These are phyloP conservation scores for Argynnis bischoffii DNA, from an alignment of 2,888 invertebrate species.

Conservation along the genomic window DNA sequence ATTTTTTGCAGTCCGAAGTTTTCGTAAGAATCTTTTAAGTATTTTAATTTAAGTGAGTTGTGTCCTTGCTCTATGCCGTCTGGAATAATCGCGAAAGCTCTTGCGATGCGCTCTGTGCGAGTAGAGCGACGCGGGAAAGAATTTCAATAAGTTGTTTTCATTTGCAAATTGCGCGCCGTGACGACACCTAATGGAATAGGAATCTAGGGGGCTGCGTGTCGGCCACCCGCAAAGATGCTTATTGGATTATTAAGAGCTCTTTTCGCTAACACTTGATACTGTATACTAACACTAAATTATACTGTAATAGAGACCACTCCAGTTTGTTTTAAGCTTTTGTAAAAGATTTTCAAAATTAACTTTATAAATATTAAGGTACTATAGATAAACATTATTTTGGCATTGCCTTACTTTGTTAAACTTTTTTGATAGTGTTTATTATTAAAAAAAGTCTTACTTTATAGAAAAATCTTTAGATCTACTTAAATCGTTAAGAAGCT, in stretches of 20 bases:
- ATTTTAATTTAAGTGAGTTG: conserved; percentile 30
- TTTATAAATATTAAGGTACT: neutral
- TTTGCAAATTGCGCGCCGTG: conserved; percentile 79
- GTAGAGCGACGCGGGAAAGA: conserved; percentile 60
- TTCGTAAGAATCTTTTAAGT: conserved; percentile 21
- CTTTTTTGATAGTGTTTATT: too few species aligned
- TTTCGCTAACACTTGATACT: conserved; percentile 30
- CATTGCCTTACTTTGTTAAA: too few species aligned
- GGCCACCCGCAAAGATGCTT: conserved; percentile 56
- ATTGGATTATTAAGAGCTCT: conserved; percentile 67
- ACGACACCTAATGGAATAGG: conserved; percentile 79
- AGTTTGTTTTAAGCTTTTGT: neutral
- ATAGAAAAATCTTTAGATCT: too few species aligned
- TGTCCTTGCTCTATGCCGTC: conserved; percentile 51
- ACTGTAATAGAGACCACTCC: neutral
- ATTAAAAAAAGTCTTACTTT: too few species aligned
- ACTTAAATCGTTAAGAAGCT: too few species aligned
- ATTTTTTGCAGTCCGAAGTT: neutral
- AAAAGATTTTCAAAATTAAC: neutral
- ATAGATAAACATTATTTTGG: neutral
- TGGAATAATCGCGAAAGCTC: conserved; percentile 42
- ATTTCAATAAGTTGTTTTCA: conserved; percentile 83
- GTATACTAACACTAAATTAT: neutral
- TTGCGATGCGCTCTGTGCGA: conserved; percentile 49
- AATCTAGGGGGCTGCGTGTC: conserved; percentile 64